Conservation (phyloP, 1,140 invertebrate species). For the Drosophila sp. region DNA sequence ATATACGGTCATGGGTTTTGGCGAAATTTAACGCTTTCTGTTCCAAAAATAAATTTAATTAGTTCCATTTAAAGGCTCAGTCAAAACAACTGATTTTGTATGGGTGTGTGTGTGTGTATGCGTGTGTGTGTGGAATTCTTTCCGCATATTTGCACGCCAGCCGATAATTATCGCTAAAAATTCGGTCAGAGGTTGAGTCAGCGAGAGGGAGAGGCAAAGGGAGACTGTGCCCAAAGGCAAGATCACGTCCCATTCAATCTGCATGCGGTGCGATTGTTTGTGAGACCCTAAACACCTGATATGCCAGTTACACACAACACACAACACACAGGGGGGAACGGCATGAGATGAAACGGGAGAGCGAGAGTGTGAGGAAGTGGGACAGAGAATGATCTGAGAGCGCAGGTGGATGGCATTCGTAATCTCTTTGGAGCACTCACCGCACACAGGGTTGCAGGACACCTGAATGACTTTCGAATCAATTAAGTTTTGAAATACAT, state of each 20-base stretch:
- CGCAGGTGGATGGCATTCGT: conserved; percentile 4
- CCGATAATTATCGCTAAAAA: conserved; percentile 75
- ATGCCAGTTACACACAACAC: conserved; percentile 36
- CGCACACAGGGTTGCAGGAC: not conserved
- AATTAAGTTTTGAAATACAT: not conserved
- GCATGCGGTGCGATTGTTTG: conserved; percentile 60
- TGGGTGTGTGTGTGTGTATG: not conserved
- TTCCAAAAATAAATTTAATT: conserved; percentile 73
- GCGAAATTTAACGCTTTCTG: conserved; percentile 66
- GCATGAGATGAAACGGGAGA: not conserved
- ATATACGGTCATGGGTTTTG: conserved; percentile 17
- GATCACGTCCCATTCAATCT: conserved; percentile 52
- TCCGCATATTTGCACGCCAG: conserved; percentile 77
- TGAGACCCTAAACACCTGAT: conserved; percentile 69
- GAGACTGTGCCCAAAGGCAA: conserved; percentile 20
- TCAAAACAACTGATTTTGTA: conserved; percentile 25
- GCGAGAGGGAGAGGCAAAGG: not conserved
- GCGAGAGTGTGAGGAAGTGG: not conserved
- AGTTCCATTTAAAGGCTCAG: conserved; percentile 71
- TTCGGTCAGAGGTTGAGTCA: conserved; percentile 75
- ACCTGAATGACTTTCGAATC: not conserved
- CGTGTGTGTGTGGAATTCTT: conserved; percentile 40
- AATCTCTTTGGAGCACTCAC: not conserved
- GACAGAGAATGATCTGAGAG: conserved; percentile 7
- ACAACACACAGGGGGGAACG: not conserved